Conservation (phyloP, 2,888 invertebrate genomes). For the Tetanocera ferruginea region DNA sequence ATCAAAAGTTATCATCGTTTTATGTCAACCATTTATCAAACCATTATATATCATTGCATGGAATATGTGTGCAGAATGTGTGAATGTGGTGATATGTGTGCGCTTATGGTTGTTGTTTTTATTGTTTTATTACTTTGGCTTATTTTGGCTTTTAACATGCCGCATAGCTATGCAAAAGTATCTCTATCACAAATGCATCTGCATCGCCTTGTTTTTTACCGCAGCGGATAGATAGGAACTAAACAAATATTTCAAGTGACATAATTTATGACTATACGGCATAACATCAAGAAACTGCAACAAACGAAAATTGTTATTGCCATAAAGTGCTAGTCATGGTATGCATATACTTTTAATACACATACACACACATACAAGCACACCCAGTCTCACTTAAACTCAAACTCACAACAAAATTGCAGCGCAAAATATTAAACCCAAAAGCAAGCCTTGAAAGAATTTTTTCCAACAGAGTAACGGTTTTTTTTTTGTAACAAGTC, state of each 20-base stretch:
- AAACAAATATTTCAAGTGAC: slow-evolving; percentile 20
- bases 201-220: slow-evolving; percentile 13
- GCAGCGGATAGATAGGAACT: slow-evolving; percentile 13
- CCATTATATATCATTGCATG: slow-evolving; percentile 14
- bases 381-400: background rate
- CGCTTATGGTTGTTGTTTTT: background rate
- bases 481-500: background rate
- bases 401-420: background rate
- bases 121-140: background rate
- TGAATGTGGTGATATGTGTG: background rate
- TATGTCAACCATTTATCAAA: slow-evolving; percentile 17
- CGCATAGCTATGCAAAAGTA: background rate
- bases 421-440: background rate
- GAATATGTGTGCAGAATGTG: background rate
- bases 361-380: background rate
- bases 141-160: background rate
- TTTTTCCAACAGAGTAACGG: background rate
- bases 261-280: slow-evolving; percentile 21
- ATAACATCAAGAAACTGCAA: background rate
- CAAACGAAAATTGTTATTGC: background rate
- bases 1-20: slow-evolving; percentile 2
- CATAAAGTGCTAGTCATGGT: background rate
- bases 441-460: background rate
- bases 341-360: background rate
- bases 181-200: slow-evolving; percentile 14